Percentiles rank a stretch among this genome's conserved stretches.
Conservation (phyloP, 2,113 vertebrate genomes). For the Apaloderma vittatum region DNA sequence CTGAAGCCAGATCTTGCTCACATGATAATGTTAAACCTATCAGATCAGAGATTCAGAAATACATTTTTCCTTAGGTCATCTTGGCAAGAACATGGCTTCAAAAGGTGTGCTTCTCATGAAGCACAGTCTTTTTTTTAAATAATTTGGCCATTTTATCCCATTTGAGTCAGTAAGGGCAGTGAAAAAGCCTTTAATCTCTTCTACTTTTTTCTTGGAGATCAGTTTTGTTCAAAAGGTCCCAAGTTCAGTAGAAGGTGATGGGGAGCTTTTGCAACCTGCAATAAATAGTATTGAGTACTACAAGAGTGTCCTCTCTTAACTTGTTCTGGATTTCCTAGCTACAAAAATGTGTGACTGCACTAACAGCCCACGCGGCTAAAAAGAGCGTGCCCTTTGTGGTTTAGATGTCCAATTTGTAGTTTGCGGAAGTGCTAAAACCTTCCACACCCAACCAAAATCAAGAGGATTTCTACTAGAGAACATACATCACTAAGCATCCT, state of each 20-base stretch:
- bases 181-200: background rate
- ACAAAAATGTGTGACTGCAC: background rate
- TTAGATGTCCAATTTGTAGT: background rate
- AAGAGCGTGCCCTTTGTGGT: background rate
- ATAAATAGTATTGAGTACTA: background rate
- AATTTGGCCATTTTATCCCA: background rate
- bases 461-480: background rate
- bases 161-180: background rate
- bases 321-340: background rate
- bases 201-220: background rate
- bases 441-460: background rate
- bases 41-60: background rate
- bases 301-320: background rate
- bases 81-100: background rate
- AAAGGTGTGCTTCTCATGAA: background rate
- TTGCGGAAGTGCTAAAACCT: background rate
- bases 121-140: background rate
- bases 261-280: background rate
- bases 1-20: background rate
- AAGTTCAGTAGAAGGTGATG: background rate
- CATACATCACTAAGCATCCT: background rate
- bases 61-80: background rate
- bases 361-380: background rate
- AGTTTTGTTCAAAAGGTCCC: background rate
- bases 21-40: background rate